phyloP scores from a whole-genome alignment of 2,797 vertebrate genomes.

The Eulemur coronatus region DNA sequence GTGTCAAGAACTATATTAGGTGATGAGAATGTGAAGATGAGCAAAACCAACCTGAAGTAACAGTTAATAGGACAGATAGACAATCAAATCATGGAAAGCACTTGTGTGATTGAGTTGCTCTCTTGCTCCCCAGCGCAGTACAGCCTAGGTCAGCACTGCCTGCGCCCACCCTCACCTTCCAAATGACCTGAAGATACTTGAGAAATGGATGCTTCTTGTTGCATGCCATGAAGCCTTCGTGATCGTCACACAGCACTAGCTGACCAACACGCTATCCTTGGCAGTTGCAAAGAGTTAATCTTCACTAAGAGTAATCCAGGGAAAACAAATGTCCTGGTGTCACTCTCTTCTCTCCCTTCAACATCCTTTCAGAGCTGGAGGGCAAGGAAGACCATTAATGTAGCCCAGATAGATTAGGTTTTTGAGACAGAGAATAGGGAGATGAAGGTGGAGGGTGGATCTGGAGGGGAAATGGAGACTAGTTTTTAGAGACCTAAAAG shows the following conservation, averaged over 20 bases:
- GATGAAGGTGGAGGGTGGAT: neutral
- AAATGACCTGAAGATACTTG: neutral
- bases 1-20: neutral
- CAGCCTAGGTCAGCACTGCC: neutral
- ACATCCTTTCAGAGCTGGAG: neutral
- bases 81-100: neutral
- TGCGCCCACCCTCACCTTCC: accelerated
- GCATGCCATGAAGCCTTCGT: neutral
- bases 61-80: neutral
- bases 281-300: neutral
- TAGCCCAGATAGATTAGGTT: neutral
- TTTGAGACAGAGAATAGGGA: neutral
- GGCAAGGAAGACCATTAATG: neutral
- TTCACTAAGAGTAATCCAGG: neutral
- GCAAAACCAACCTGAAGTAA: neutral
- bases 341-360: neutral
- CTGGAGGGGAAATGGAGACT: neutral
- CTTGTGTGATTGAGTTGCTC: neutral
- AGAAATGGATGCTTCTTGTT: neutral
- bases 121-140: neutral
- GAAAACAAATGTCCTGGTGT: neutral
- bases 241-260: neutral
- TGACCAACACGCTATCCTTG: neutral
- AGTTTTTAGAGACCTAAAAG: neutral
- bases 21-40: neutral